phyloP scores from a whole-genome alignment of 2,113 vertebrate species.

The Gallinago paraguaiae region DNA sequence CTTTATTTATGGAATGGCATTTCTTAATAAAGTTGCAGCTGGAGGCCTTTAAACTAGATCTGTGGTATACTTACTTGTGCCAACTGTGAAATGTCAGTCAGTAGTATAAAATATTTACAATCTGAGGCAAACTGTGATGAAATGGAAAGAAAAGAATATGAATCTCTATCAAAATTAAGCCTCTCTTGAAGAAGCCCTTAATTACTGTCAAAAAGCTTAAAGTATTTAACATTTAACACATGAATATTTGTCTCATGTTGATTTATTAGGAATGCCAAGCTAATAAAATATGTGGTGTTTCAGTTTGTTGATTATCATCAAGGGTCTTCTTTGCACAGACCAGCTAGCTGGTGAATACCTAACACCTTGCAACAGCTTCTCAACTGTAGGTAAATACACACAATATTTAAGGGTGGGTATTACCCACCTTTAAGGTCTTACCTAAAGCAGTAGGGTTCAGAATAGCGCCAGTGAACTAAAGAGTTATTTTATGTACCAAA shows the following conservation, averaged over 20 bases:
- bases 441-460: background rate
- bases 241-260: conserved; percentile 24
- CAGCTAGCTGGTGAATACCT: background rate
- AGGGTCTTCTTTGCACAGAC: conserved; percentile 29
- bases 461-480: background rate
- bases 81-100: background rate
- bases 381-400: conserved; percentile 4
- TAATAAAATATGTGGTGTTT: background rate
- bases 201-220: conserved; percentile 14
- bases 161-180: background rate
- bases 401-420: too few species aligned
- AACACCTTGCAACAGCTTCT: background rate
- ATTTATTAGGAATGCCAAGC: conserved; percentile 36
- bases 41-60: background rate
- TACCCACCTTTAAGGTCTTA: too few species aligned
- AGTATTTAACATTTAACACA: conserved; percentile 40
- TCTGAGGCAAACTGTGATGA: background rate
- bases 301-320: conserved; percentile 8
- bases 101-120: background rate
- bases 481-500: background rate
- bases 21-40: background rate
- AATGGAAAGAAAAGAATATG: background rate
- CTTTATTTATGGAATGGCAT: background rate
- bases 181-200: conserved; percentile 6
- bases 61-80: background rate